phyloP scores from a whole-genome alignment of 2,888 invertebrate species.

The Microplitis manilae region DNA sequence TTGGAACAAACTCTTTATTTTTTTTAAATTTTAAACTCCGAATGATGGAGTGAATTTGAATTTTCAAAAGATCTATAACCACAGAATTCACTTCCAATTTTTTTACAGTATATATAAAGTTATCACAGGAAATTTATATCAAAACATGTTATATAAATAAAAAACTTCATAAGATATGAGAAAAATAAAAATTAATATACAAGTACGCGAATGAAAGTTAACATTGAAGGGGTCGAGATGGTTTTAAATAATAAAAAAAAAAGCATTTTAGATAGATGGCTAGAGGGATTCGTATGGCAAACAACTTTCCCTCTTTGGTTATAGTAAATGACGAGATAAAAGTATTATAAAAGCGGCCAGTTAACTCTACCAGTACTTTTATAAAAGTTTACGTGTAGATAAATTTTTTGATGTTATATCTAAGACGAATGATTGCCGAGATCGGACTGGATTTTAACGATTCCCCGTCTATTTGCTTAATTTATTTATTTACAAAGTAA shows the following conservation, averaged over 20 bases:
- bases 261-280: slow-evolving; percentile 15
- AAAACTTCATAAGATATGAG: not conserved
- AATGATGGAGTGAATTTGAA: too few relatives aligned
- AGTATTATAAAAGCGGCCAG: slow-evolving; percentile 37
- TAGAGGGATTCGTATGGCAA: slow-evolving; percentile 41
- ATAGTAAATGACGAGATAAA: slow-evolving; percentile 32
- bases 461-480: not conserved
- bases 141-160: not conserved
- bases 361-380: not conserved
- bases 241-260: slow-evolving; percentile 8
- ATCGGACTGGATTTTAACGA: not conserved
- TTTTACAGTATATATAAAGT: too few relatives aligned
- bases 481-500: not conserved
- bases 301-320: slow-evolving; percentile 44
- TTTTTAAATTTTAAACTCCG: too few relatives aligned
- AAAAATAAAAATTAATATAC: slow-evolving; percentile 5
- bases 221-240: slow-evolving; percentile 35
- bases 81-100: too few relatives aligned
- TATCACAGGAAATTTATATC: not conserved
- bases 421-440: slow-evolving; percentile 26
- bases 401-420: slow-evolving; percentile 30
- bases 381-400: not conserved
- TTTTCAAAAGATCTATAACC: too few relatives aligned
- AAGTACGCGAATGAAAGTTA: slow-evolving; percentile 25
- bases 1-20: too few relatives aligned